Evolutionary conservation across 2,888 invertebrate genomes (phyloP).

Genomic region (Osmoderma eremita): DNA sequence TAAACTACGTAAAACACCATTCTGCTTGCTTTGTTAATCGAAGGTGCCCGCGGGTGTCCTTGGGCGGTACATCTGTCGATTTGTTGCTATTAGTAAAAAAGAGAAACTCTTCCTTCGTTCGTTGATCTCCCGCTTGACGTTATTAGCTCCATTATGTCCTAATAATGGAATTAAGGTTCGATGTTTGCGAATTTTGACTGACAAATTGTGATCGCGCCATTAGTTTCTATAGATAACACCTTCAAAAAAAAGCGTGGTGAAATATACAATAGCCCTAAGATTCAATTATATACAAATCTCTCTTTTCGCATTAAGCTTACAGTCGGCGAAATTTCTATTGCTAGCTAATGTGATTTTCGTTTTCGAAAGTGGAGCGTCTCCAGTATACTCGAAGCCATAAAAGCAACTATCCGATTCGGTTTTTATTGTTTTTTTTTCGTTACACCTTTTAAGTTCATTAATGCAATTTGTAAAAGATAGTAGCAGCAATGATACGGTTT

Average conservation of each 20-base stretch:
- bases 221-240: no score
- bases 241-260: background rate
- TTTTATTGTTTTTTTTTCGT: no score
- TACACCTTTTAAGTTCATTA: no score
- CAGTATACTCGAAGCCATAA: no score
- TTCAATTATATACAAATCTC: background rate
- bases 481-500: no score
- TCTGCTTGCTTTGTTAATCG: no score
- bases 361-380: no score
- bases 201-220: constrained; percentile 9
- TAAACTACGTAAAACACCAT: background rate
- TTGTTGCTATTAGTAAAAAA: background rate
- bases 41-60: background rate
- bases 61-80: background rate
- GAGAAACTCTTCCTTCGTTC: background rate
- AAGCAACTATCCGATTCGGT: no score
- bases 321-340: no score
- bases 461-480: no score
- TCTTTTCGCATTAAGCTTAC: no score
- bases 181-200: constrained; percentile 8
- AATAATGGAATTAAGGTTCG: background rate
- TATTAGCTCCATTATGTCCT: constrained; percentile 1
- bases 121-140: background rate
- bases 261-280: constrained; percentile 5
- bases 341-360: no score